Base-by-base conservation (phyloP, 2,888 invertebrate species). In the Liposcelis brunnea region DNA sequence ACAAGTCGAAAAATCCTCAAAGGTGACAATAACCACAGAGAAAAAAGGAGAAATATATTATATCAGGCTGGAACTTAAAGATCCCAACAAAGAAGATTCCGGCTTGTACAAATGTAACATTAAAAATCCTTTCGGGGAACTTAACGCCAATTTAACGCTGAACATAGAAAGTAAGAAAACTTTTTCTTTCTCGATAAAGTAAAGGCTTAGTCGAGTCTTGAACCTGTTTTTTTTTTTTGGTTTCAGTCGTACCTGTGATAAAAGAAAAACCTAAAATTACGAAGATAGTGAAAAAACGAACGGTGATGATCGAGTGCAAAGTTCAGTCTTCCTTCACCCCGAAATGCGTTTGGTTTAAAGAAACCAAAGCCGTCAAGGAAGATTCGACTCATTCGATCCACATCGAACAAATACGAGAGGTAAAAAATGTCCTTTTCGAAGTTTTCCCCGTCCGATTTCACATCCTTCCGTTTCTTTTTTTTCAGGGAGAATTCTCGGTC, bases 31-130 rank as follows among this genome's bases (percentile, higher is more conserved):
- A 60, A 71, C 70, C 53, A 66, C 75, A 55, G 66, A 77, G 56
- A 80, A 83, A 60, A 80, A 82, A 51, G 77, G 78, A 44, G 85
- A 85, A 57, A 72, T 86, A 53, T 91, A 86, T 66, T 81, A 84
- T 56, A 84, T 93, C 48, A 78, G 83, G 61, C 66, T 93, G 54
- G 87, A 87, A 65, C 69, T 91, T 34, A 75, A 77, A 74, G 90
- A 93, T 67, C 93, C 94, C 52, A 86, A 86, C 59, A 75, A 89
- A 51, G 86, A 87, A 59, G 97, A 98, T 69, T 94, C 94, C 56
- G 98, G 97, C 53, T 72, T 94, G 51, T 98, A 97, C 71, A 94
- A 95, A 66, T 95, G 97, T 65, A 93, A 91, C 59, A 90, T 94
- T 58, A 93, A 91, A 65, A 97, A 95, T 67, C 76, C 80, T 58